These are phyloP conservation scores for Trissolcus basalis DNA, from an alignment of 1,140 invertebrate genomes.

Conservation along the genomic window DNA sequence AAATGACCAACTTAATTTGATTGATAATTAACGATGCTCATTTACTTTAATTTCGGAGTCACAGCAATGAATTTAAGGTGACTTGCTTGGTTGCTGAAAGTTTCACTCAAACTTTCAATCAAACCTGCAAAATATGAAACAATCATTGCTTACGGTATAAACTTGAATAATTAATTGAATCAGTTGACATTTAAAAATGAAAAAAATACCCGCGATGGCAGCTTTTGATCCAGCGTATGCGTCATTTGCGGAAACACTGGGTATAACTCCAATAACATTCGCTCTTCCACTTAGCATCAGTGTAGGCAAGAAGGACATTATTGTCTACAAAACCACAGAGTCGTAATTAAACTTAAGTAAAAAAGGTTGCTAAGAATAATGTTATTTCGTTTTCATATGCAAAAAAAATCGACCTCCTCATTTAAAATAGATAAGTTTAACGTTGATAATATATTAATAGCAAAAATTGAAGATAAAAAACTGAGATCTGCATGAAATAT, in stretches of 20 bases:
- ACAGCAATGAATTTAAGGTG: constrained; percentile 68
- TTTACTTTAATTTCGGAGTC: constrained; percentile 65
- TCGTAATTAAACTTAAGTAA: not conserved
- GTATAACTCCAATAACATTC: constrained; percentile 69
- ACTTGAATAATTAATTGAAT: too few relatives aligned
- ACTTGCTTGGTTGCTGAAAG: constrained; percentile 57
- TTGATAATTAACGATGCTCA: not conserved
- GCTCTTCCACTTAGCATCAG: constrained; percentile 64
- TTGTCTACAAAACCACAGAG: constrained; percentile 60
- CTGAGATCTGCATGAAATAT: too few relatives aligned
- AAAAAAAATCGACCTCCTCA: too few relatives aligned
- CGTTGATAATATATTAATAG: too few relatives aligned
- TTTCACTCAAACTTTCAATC: constrained; percentile 66
- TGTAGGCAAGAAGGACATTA: constrained; percentile 69
- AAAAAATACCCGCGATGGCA: constrained; percentile 65
- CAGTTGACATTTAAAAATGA: not conserved
- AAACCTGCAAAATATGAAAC: constrained; percentile 59
- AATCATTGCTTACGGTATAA: not conserved
- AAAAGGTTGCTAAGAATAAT: not conserved
- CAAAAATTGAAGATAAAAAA: too few relatives aligned
- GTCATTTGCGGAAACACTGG: constrained; percentile 63
- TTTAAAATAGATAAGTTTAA: too few relatives aligned
- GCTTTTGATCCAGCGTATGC: constrained; percentile 67
- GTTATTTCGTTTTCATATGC: too few relatives aligned
- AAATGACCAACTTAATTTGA: not conserved